Evolutionary conservation across 2,797 vertebrate genomes (phyloP).

Genomic region (Xiphorhynchus erythropygius): DNA sequence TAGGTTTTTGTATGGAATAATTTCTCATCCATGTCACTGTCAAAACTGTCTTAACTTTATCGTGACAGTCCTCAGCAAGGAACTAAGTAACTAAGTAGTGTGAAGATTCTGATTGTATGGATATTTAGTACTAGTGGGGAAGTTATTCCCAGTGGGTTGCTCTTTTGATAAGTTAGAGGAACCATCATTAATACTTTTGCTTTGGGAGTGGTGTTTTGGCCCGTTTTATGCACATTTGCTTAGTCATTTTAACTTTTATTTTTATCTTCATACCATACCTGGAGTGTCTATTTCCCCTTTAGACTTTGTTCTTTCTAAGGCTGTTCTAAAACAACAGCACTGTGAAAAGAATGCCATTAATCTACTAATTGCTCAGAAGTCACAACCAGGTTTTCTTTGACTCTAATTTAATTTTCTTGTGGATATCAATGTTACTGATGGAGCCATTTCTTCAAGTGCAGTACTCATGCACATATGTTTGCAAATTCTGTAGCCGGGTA

Average conservation of each 20-base stretch:
- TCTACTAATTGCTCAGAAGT: neutral
- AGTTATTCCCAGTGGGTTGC: neutral
- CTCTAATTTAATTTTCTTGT: neutral
- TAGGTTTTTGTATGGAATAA: neutral
- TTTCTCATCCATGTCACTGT: neutral
- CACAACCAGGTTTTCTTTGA: neutral
- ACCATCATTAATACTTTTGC: neutral
- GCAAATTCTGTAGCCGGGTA: neutral
- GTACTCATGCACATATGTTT: rapidly evolving
- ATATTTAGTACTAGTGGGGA: neutral
- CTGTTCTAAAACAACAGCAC: neutral
- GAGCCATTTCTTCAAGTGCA: neutral
- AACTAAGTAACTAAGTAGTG: neutral
- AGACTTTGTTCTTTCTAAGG: neutral
- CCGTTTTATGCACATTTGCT: neutral
- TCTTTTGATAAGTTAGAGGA: neutral
- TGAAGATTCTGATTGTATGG: neutral
- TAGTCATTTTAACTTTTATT: neutral
- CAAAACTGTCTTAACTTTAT: neutral
- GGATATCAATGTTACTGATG: neutral
- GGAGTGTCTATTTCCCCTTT: neutral
- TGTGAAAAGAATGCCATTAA: neutral
- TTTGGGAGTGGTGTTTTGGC: rapidly evolving
- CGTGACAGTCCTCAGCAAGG: neutral
- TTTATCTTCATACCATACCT: neutral